These are phyloP conservation scores for Microctonus aethiopoides DNA, from an alignment of 2,888 invertebrate genomes.

Conservation along the genomic window DNA sequence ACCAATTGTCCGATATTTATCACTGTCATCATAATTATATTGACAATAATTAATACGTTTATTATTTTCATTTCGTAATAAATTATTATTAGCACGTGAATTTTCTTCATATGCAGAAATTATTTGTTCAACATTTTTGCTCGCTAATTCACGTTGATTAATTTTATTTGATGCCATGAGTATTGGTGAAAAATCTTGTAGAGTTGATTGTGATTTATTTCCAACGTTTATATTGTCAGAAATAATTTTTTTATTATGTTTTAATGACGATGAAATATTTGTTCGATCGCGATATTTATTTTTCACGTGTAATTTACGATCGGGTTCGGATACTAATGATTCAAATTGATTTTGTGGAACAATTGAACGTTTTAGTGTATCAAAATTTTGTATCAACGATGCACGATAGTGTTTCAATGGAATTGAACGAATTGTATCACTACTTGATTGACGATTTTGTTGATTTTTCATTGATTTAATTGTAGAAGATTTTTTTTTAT, in stretches of 20 bases:
- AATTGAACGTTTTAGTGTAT: slow-evolving; percentile 47
- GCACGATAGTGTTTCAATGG: slow-evolving; percentile 57
- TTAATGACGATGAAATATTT: not conserved
- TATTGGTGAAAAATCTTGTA: no score
- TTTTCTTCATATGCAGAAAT: slow-evolving; percentile 60
- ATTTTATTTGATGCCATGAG: not conserved
- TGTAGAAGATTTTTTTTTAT: not conserved
- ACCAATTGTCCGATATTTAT: slow-evolving; percentile 52
- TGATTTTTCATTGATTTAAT: not conserved
- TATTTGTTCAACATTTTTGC: slow-evolving; percentile 57
- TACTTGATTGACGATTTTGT: slow-evolving; percentile 7
- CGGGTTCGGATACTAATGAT: slow-evolving; percentile 47
- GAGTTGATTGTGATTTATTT: no score
- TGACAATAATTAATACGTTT: not conserved
- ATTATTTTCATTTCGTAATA: slow-evolving; percentile 11
- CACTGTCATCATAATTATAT: not conserved
- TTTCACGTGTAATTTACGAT: slow-evolving; percentile 11
- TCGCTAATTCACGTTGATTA: slow-evolving; percentile 15
- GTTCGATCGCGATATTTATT: slow-evolving; percentile 8
- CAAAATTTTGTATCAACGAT: slow-evolving; percentile 54
- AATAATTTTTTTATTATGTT: not conserved
- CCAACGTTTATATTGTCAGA: slow-evolving; percentile 15
- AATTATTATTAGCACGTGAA: no score
- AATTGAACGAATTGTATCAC: slow-evolving; percentile 52
- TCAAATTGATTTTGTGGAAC: slow-evolving; percentile 49